Base-by-base conservation (phyloP, 2,888 invertebrate species). In the Metellina segmentata region DNA sequence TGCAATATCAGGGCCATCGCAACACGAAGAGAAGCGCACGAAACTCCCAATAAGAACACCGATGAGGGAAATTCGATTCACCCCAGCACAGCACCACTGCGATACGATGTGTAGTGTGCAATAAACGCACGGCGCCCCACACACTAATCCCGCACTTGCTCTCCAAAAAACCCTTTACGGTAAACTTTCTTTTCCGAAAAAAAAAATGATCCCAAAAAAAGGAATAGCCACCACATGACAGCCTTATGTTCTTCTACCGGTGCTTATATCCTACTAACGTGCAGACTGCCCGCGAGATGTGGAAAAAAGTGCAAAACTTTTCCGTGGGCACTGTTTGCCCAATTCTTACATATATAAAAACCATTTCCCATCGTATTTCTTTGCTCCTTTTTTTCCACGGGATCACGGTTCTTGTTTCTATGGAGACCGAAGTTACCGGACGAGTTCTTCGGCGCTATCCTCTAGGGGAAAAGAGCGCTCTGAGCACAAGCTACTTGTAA, bases 391-490 rank as follows among this genome's bases (percentile, higher is more conserved):
- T 61, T 49, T 52, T 49, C 49, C 13, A 78, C 52, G n/a, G 78
- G 78, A 78, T 78, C 52, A 78, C 78, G 52, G 11, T 19, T 51
- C 78, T 52, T 78, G 78, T 78, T 78, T 78, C 78, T 78, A 78
- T 78, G 78, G 52, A 16, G 13, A 52, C 78, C 78, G 19, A 78
- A 78, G 19, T 78, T 78, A 19, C 8, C 52, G 53, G 78, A 49
- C 52, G 9, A 19, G 74, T 34, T 34, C 34, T 34, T 34, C 34
- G 34, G 34, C 34, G 34, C 19, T 8, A 19, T 34, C 53, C 53
- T 9, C 16, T n/a, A 52, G 53, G 78, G 20, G 48, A 49, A 34
- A 34, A 4, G 20, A 53, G 11, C n/a, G 52, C 19, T 52, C 48
- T 34, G 48, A 52, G 78, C 52, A 61, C 61, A 75, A 52, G 78